A percentile compares a stretch with the other conserved stretches of the same genome.
phyloP scores from a whole-genome alignment of 2,888 invertebrate species.

The Cryptocephalus primarius region DNA sequence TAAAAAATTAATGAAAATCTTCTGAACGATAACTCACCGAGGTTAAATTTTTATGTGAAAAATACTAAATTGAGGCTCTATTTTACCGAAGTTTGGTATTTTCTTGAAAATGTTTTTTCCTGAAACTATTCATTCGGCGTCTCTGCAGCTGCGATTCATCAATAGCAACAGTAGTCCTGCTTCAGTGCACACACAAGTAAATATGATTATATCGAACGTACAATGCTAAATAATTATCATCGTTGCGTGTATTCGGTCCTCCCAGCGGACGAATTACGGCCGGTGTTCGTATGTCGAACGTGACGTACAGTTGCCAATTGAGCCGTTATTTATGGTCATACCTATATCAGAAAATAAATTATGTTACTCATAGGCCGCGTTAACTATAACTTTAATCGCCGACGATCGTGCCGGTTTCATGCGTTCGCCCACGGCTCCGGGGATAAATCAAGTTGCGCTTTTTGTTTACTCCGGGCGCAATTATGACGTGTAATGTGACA shows the following conservation, averaged over 20 bases:
- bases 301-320: slow-evolving; percentile 34
- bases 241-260: slow-evolving; percentile 28
- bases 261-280: slow-evolving; percentile 33
- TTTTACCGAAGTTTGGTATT: too few species aligned
- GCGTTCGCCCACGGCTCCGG: neutral
- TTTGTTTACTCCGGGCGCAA: neutral
- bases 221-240: slow-evolving; percentile 36
- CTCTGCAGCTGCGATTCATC: too few species aligned
- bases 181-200: slow-evolving; percentile 23
- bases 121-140: too few species aligned
- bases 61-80: too few species aligned
- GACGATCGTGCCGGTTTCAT: neutral
- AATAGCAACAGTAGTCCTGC: too few species aligned
- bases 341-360: slow-evolving; percentile 27
- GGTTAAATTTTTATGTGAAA: too few species aligned
- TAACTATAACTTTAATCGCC: slow-evolving; percentile 23
- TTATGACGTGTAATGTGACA: neutral
- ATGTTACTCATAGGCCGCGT: slow-evolving; percentile 26
- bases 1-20: too few species aligned
- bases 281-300: slow-evolving; percentile 32
- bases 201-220: slow-evolving; percentile 33
- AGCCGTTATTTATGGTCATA: slow-evolving; percentile 27
- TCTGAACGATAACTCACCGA: too few species aligned
- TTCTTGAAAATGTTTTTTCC: too few species aligned
- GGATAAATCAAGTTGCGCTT: slow-evolving; percentile 2